Evolutionary conservation across 2,888 invertebrate genomes (phyloP).

Genomic region (Neoitamus cyanurus): DNA sequence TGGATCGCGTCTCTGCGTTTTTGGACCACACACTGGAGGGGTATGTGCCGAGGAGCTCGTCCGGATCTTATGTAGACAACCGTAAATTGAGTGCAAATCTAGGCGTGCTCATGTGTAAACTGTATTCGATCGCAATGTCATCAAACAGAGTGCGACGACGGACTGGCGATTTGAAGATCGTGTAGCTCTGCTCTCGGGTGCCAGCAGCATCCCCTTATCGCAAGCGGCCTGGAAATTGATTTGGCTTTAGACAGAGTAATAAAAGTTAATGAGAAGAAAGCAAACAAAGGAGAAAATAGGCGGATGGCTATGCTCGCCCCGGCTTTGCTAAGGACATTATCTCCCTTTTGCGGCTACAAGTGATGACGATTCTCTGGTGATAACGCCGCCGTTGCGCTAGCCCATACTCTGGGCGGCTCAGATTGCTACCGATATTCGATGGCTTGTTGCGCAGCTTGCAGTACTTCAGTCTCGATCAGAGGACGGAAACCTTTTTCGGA

Average conservation of each 20-base stretch:
- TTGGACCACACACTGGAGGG: background rate
- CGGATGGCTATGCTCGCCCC: background rate
- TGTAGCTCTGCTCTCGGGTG: background rate
- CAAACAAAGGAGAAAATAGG: background rate
- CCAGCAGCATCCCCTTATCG: constrained; percentile 12
- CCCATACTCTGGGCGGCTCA: background rate
- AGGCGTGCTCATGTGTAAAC: constrained; percentile 47
- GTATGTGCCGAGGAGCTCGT: constrained; percentile 28
- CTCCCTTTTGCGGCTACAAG: constrained; percentile 12
- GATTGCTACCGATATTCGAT: background rate
- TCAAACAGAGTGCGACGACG: constrained; percentile 32
- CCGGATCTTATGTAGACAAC: background rate
- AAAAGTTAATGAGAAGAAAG: constrained; percentile 12
- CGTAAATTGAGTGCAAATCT: constrained; percentile 50
- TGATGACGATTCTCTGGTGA: background rate
- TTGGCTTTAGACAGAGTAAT: constrained; percentile 32
- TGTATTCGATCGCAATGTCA: constrained; percentile 39
- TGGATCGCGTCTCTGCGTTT: background rate
- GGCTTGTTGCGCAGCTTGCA: too few relatives aligned
- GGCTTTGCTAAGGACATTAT: constrained; percentile 11
- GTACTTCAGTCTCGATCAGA: background rate
- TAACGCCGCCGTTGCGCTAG: background rate
- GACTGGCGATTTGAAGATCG: constrained; percentile 25
- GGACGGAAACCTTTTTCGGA: background rate
- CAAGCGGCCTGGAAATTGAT: constrained; percentile 24